Evolutionary conservation across 2,113 vertebrate genomes (phyloP), one percentile per base, ranked within the genome.

Genomic region (Jaculus jaculus): DNA sequence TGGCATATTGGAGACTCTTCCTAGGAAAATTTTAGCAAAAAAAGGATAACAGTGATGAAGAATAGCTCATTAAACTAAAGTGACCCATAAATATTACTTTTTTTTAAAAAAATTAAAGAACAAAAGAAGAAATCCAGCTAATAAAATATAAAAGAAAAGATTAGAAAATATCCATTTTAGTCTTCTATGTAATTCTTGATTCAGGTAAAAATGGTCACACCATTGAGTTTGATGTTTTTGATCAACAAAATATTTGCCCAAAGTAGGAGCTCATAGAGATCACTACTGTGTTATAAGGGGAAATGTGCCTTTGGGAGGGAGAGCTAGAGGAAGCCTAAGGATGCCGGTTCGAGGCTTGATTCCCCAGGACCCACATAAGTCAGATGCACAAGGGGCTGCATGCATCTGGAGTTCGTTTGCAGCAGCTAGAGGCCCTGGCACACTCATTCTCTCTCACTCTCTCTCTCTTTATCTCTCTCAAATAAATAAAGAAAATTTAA

Each of bases 171-270:
- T 54, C 47, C n/a, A 69, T 79, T 89, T 12, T 73, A 84, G 30
- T 26, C 54, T 84, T 60, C 39, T 39, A 16, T 30, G 24, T 79
- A 68, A 63, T 93, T 72, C 89, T 26, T 47, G 28, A 84, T 47
- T 87, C 54, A 73, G 72, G 15, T 39, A 75, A 92, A 90, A 90
- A 81, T 42, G 34, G 81, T 66, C 65, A 82, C 82, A 87, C 23
- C 28, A 77, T 32, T 65, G 63, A 68, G 7, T 26, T 30, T 71
- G 51, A 75, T 78, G 68, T 65, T 90, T 95, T 58, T 26, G 42
- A 39, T 42, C n/a, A 69, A 92, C 7, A 69, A n/a, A 39, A 85
- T 77, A 80, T 30, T 84, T 73, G 75, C 11, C 73, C 26, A 75
- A 47, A 47, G 42, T 8, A 87, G 78, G 30, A 21, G 16, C 74